Conservation (phyloP, 2,113 vertebrate genomes). For the Mobula hypostoma region DNA sequence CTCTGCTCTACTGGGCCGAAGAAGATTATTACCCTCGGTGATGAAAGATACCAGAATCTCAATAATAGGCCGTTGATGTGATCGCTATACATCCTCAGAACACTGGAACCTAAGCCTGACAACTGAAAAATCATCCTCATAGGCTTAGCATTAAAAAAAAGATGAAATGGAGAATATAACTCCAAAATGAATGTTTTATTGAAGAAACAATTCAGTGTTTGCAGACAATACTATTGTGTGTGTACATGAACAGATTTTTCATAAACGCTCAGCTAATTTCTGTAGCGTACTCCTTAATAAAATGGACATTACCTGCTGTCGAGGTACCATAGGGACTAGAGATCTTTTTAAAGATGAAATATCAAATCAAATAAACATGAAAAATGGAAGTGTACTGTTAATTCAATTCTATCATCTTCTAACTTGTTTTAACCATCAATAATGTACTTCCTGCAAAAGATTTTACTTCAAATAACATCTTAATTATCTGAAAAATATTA, state of each 20-base stretch:
- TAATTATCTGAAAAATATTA: neutral
- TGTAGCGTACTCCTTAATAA: neutral
- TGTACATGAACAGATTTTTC: neutral
- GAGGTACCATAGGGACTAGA: neutral
- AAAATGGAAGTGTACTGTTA: neutral
- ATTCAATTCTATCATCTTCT: neutral
- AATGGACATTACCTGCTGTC: neutral
- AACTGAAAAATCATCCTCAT: neutral
- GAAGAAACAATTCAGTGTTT: neutral
- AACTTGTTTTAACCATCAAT: neutral
- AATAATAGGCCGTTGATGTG: neutral
- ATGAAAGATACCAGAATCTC: too few species aligned
- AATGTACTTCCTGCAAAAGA: neutral
- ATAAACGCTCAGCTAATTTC: neutral
- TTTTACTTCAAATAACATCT: neutral
- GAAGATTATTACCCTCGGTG: too few species aligned
- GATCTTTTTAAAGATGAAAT: neutral
- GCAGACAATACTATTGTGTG: neutral
- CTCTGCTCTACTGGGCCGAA: too few species aligned
- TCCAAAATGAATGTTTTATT: neutral
- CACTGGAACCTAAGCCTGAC: neutral
- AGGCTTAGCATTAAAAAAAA: neutral
- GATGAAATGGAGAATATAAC: neutral
- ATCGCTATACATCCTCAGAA: neutral
- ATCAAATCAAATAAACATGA: neutral